Evolutionary conservation across 1,140 invertebrate species (phyloP).

Genomic region (Drosophila biarmipes): DNA sequence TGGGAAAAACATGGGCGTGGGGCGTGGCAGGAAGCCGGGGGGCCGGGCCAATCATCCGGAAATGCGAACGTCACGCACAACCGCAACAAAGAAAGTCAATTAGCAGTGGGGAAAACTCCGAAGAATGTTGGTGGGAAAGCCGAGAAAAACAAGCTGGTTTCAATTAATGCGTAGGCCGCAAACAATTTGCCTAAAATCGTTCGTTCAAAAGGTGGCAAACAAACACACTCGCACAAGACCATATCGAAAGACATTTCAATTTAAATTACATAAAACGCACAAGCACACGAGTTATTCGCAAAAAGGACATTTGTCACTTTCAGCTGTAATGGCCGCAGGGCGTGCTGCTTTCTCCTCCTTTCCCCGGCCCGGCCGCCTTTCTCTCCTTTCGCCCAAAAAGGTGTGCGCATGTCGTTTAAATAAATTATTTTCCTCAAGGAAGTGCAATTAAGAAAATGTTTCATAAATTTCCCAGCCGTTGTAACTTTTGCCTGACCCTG

Average conservation of each 20-base stretch:
- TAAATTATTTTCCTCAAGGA: conserved; percentile 83
- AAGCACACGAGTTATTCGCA: neutral
- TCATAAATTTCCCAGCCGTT: conserved; percentile 72
- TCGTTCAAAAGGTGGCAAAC: neutral
- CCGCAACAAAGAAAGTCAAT: conserved; percentile 65
- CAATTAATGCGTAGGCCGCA: conserved; percentile 15
- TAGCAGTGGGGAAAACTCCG: conserved; percentile 33
- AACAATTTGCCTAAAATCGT: neutral
- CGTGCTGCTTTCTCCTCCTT: conserved; percentile 6
- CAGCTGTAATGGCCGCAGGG: conserved; percentile 15
- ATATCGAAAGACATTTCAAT: conserved; percentile 57
- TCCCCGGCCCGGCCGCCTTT: neutral
- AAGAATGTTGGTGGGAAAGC: conserved; percentile 18
- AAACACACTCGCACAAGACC: neutral
- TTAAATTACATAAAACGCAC: conserved; percentile 47
- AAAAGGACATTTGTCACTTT: conserved; percentile 41
- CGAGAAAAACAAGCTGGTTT: conserved; percentile 12
- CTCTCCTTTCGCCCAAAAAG: conserved; percentile 28
- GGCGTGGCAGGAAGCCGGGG: conserved; percentile 1
- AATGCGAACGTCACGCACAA: conserved; percentile 59
- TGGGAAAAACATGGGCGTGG: conserved; percentile 18
- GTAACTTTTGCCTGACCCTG: conserved; percentile 66
- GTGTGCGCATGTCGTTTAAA: conserved; percentile 83
- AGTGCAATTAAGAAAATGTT: conserved; percentile 84
- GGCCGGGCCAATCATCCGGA: conserved; percentile 47